These are phyloP conservation scores for Austrolebias charrua DNA, from an alignment of 2,797 vertebrate genomes.

Conservation along the genomic window DNA sequence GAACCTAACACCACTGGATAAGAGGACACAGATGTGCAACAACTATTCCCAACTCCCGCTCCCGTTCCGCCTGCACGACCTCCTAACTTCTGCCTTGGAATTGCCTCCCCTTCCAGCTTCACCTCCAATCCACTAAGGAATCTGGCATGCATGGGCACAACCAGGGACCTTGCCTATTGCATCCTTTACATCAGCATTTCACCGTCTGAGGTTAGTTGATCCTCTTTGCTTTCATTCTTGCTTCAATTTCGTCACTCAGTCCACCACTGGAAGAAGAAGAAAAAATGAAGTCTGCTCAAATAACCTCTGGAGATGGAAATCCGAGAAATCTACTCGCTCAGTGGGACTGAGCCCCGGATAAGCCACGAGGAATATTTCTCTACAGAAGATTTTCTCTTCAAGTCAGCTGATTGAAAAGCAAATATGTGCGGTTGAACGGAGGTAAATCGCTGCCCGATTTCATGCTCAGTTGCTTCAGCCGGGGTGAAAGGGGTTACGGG, in stretches of 20 bases:
- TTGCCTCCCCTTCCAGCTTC: constrained; percentile 56
- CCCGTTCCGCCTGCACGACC: constrained; percentile 38
- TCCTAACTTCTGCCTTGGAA: constrained; percentile 73
- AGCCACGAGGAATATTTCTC: constrained; percentile 38
- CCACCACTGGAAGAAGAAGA: constrained; percentile 21
- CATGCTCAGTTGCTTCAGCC: constrained; percentile 13
- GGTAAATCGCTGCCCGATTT: constrained; percentile 42
- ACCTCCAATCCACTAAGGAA: constrained; percentile 70
- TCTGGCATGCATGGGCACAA: constrained; percentile 79
- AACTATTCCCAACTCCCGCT: constrained; percentile 68
- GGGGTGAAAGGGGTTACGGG: constrained; percentile 9
- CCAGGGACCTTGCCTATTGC: constrained; percentile 77
- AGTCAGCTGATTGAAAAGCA: constrained; percentile 43
- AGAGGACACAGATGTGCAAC: constrained; percentile 78
- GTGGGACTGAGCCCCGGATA: constrained; percentile 45
- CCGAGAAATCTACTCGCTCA: constrained; percentile 41
- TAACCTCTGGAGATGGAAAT: constrained; percentile 51
- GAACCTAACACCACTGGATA: constrained; percentile 63
- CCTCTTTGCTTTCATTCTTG: constrained; percentile 47
- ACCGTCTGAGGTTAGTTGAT: constrained; percentile 86
- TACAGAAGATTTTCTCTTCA: constrained; percentile 38
- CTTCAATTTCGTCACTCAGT: constrained; percentile 56
- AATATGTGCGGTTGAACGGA: constrained; percentile 39
- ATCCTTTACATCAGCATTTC: constrained; percentile 78
- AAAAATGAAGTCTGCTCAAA: constrained; percentile 34